Percentiles rank a stretch among this genome's conserved stretches.
These are phyloP conservation scores for Epiblema foenella DNA, from an alignment of 2,888 invertebrate genomes.

Conservation along the genomic window DNA sequence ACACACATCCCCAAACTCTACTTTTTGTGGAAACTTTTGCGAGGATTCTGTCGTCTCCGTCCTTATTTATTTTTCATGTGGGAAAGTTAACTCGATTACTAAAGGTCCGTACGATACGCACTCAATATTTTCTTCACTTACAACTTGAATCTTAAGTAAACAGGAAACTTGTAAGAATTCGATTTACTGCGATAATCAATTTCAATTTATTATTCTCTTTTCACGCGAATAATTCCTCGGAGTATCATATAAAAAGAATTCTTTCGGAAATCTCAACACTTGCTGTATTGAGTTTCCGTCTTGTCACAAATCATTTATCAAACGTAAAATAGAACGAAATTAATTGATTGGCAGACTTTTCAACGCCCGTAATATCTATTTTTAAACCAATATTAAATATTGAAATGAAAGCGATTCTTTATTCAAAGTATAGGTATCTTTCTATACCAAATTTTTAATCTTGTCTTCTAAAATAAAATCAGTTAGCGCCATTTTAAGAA, in stretches of 20 bases:
- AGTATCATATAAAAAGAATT: too few relatives aligned
- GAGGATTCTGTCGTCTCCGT: slow-evolving; percentile 26
- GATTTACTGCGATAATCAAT: not conserved
- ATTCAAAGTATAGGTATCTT: too few relatives aligned
- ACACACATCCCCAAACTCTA: slow-evolving; percentile 33
- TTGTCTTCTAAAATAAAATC: too few relatives aligned
- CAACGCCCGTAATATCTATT: too few relatives aligned
- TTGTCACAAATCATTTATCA: too few relatives aligned
- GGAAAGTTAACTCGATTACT: slow-evolving; percentile 26
- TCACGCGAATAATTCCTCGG: not conserved
- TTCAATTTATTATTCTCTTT: not conserved
- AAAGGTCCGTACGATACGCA: slow-evolving; percentile 25
- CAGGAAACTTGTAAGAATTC: slow-evolving; percentile 14
- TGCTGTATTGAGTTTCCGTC: too few relatives aligned
- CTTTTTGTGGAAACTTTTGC: slow-evolving; percentile 29
- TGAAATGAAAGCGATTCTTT: too few relatives aligned
- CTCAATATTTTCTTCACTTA: slow-evolving; percentile 23
- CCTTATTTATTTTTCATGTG: slow-evolving; percentile 41
- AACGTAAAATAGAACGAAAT: too few relatives aligned
- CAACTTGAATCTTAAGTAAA: slow-evolving; percentile 18
- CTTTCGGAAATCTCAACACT: too few relatives aligned
- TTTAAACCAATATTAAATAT: too few relatives aligned
- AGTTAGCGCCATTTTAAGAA: not conserved
- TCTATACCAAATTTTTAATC: too few relatives aligned
- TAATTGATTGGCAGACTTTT: too few relatives aligned